Evolutionary conservation across 2,113 vertebrate genomes (phyloP), one percentile per base, ranked within the genome.

Genomic region (Haemorhous mexicanus): DNA sequence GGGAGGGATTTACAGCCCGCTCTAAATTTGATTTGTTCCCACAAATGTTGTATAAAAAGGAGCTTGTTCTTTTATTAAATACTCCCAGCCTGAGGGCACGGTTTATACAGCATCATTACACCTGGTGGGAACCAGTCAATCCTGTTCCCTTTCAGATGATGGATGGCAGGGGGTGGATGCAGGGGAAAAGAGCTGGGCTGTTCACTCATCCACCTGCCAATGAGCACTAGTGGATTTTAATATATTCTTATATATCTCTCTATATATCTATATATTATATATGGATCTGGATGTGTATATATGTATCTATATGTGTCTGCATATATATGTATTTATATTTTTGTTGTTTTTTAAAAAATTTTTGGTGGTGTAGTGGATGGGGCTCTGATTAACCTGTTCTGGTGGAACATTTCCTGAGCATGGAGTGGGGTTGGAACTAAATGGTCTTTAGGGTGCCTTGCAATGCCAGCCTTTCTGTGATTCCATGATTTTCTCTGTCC

Each of bases 291-390:
- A 8, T 21, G 3, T 26, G 6, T 37, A 24, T 49, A 13, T 49
- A 24, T 24, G 7, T 24, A 16, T 35, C 14, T n/a, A 4, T 21
- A 12, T 27, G 4, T 27, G 24, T 49, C 14, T 50, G 24, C 16
- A 1, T 50, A 27, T 50, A 6, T 30, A 3, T 16, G 2, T 44
- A 2, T 37, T 4, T 19, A 4, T 23, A 1, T 35, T 43, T 43
- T 43, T 43, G 43, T 16, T 43, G 15, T 18, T 44, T 44, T 44
- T 44, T 44, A 18, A 41, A 41, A 41, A 22, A 10, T 18, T 76
- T 13, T 63, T 28, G 10, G 19, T 30, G 44, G 20, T 15, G 3
- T 19, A 15, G 4, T 24, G 49, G 32, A 53, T 30, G 9, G 15
- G 7, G 49, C 24, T 53, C 76, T 53, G 61, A 39, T 44, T 39